Evolutionary conservation across 2,797 vertebrate genomes (phyloP).

Genomic region (Octomys mimax): DNA sequence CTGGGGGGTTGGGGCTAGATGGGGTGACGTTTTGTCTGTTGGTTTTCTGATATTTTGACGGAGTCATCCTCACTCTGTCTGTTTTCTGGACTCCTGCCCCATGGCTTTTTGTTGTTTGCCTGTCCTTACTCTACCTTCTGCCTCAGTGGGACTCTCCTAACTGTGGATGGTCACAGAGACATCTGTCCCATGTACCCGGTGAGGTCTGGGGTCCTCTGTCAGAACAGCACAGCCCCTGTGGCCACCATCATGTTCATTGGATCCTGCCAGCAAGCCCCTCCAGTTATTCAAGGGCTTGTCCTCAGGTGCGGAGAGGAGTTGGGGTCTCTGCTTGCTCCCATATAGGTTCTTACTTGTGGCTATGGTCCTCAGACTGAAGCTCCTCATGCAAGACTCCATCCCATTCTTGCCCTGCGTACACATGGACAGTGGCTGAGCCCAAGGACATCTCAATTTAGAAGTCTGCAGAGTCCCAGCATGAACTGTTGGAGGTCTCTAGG

Average conservation of each 20-base stretch:
- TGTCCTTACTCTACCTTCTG: neutral
- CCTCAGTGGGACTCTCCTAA: neutral
- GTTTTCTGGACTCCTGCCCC: neutral
- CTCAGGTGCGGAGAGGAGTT: neutral
- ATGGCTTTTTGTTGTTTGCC: neutral
- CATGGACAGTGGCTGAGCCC: neutral
- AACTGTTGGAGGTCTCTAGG: neutral
- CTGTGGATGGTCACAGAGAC: neutral
- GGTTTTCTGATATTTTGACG: neutral
- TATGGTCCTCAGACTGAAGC: neutral
- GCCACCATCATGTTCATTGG: neutral
- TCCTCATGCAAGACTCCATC: neutral
- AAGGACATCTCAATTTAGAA: too few relatives aligned
- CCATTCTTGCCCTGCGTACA: too few relatives aligned
- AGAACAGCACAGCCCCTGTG: neutral
- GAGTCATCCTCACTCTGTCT: neutral
- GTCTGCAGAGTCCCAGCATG: neutral
- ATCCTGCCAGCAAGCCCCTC: neutral
- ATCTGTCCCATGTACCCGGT: rapidly evolving
- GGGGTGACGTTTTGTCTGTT: neutral
- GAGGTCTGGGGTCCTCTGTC: neutral
- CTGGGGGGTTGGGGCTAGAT: neutral
- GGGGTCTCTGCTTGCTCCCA: neutral
- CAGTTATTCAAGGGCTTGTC: neutral
- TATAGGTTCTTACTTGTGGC: neutral